A percentile compares a stretch with the other conserved stretches of the same genome.
Conservation (phyloP, 2,797 vertebrate genomes). For the Sebastolobus alascanus region DNA sequence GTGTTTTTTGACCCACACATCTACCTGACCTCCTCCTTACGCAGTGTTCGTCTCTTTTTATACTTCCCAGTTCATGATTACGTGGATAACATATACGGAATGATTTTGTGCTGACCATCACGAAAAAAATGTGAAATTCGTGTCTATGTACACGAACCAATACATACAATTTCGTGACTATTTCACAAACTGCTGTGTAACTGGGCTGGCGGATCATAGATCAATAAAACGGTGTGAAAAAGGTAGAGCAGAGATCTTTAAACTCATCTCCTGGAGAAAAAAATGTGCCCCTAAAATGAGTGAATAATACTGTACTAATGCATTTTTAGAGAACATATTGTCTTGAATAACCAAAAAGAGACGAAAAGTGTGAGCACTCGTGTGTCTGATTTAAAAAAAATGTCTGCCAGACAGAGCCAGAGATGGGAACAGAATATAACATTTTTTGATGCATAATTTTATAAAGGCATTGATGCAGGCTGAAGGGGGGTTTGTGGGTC, state of each 20-base stretch:
- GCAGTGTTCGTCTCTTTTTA: too few species aligned
- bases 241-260: background rate
- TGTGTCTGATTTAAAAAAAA: conserved; percentile 52
- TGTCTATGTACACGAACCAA: too few species aligned
- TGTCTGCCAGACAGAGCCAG: conserved; percentile 36
- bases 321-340: conserved; percentile 16
- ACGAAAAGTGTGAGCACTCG: conserved; percentile 1
- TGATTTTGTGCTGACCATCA: too few species aligned
- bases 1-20: too few species aligned
- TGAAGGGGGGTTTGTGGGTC: conserved; percentile 62
- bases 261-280: background rate
- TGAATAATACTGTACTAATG: background rate
- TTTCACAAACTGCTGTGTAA: background rate
- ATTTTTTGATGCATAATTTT: conserved; percentile 67
- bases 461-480: conserved; percentile 54
- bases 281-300: background rate
- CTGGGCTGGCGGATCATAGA: conserved; percentile 1
- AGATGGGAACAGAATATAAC: conserved; percentile 52
- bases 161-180: background rate
- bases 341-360: conserved; percentile 12
- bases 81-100: too few species aligned
- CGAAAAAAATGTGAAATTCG: too few species aligned
- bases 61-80: too few species aligned
- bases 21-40: too few species aligned
- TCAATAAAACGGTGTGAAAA: background rate